Conservation (phyloP, 2,113 vertebrate species). For the Camelus bactrianus region DNA sequence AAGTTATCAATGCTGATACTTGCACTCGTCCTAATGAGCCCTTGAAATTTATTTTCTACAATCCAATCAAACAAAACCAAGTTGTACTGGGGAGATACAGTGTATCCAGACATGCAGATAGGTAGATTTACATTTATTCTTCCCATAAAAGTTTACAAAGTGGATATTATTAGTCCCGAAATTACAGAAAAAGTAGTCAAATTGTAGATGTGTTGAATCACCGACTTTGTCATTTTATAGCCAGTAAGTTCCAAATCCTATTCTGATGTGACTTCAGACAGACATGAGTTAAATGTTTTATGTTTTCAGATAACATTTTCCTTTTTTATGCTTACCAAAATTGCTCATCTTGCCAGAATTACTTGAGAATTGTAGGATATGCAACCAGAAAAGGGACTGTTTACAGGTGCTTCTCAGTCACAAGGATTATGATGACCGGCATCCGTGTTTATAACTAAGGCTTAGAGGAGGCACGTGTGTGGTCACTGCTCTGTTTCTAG, state of each 20-base stretch:
- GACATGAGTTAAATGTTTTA: not conserved
- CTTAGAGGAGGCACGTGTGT: rapidly evolving
- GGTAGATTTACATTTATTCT: not conserved
- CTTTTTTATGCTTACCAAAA: not conserved
- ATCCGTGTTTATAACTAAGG: not conserved
- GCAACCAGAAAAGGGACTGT: not conserved
- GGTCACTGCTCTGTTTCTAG: no score
- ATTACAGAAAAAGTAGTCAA: not conserved
- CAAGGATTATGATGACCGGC: rapidly evolving
- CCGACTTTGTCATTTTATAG: not conserved
- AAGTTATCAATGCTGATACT: not conserved
- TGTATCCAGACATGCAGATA: no score
- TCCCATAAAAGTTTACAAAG: not conserved
- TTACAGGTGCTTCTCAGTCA: rapidly evolving
- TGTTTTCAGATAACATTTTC: not conserved
- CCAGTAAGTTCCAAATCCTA: not conserved
- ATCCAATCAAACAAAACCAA: not conserved
- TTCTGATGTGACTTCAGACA: not conserved
- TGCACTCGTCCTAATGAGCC: not conserved
- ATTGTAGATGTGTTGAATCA: not conserved
- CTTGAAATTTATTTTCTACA: not conserved
- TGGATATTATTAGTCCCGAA: not conserved
- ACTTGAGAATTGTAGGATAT: rapidly evolving
- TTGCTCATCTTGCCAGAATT: not conserved
- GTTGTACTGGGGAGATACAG: rapidly evolving